Conservation (phyloP, 2,113 vertebrate genomes). For the Elaphurus davidianus region DNA sequence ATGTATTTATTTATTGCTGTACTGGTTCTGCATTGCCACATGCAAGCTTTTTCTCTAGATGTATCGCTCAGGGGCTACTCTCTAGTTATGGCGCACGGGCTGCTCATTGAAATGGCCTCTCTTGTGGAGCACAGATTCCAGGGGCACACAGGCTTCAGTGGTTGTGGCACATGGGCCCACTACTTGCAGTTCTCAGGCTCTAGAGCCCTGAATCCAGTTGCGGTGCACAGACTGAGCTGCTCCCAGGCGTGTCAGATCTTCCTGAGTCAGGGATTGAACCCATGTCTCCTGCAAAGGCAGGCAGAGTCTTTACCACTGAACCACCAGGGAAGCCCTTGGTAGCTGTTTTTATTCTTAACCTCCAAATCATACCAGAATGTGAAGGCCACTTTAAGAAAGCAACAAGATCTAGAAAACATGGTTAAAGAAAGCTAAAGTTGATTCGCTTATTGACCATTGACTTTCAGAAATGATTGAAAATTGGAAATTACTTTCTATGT, state of each 20-base stretch:
- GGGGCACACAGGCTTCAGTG: neutral
- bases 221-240: neutral
- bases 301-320: neutral
- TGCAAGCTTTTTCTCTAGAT: neutral
- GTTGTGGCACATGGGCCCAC: neutral
- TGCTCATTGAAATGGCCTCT: neutral
- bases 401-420: neutral
- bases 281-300: neutral
- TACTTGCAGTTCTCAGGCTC: neutral
- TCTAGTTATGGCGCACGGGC: accelerated
- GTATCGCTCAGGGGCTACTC: neutral
- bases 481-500: neutral
- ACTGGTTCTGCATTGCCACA: neutral
- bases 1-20: neutral
- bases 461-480: neutral
- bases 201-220: neutral
- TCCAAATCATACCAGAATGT: neutral
- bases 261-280: neutral
- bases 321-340: neutral
- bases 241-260: neutral
- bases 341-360: neutral
- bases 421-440: neutral
- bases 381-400: neutral
- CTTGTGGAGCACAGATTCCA: neutral
- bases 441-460: neutral